A percentile compares a stretch with the other conserved stretches of the same genome.
phyloP scores from a whole-genome alignment of 2,113 vertebrate genomes.

The Eupsittula cactorum region DNA sequence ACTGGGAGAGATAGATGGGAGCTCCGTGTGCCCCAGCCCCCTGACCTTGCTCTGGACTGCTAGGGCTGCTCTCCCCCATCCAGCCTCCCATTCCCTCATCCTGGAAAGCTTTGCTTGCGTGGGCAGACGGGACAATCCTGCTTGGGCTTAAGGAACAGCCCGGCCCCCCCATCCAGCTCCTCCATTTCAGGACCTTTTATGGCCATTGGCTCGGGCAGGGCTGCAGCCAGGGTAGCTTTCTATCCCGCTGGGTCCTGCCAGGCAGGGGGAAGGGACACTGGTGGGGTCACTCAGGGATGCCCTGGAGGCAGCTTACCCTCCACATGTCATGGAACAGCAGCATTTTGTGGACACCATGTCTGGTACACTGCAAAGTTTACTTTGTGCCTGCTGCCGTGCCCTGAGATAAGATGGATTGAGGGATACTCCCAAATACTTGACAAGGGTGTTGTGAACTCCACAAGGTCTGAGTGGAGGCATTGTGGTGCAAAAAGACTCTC shows the following conservation, averaged over 20 bases:
- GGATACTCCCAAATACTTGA: background rate
- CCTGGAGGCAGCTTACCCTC: background rate
- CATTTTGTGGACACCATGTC: background rate
- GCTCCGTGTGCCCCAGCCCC: background rate
- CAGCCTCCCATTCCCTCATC: background rate
- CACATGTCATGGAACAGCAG: background rate
- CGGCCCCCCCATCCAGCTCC: background rate
- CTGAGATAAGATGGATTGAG: fast-evolving
- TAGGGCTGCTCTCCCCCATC: background rate
- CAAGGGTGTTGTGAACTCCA: background rate
- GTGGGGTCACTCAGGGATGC: background rate
- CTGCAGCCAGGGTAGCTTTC: background rate
- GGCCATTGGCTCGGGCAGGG: background rate
- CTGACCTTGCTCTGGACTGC: fast-evolving
- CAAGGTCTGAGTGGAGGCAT: background rate
- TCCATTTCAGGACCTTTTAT: slow-evolving; percentile 64
- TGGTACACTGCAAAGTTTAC: background rate
- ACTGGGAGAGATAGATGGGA: background rate
- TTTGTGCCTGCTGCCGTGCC: background rate
- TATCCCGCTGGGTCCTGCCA: background rate
- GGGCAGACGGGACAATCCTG: background rate
- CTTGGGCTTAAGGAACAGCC: background rate
- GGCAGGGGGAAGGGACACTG: background rate
- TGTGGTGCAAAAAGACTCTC: background rate
- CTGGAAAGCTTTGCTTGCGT: background rate